Evolutionary conservation across 2,113 vertebrate species (phyloP).

Genomic region (Gasterosteus aculeatus): DNA sequence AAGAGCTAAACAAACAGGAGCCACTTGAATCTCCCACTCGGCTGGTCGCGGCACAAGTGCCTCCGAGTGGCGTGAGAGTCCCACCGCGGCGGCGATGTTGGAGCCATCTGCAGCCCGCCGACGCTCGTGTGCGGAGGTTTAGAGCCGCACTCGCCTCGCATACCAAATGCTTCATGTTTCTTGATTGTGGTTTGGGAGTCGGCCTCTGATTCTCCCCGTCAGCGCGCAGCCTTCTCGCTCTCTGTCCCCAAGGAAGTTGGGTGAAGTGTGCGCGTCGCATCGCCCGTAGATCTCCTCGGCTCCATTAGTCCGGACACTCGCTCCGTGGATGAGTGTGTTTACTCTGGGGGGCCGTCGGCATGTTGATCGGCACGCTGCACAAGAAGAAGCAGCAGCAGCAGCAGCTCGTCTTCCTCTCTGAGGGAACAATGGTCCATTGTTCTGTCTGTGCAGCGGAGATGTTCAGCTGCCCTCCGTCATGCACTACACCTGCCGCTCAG

Average conservation of each 20-base stretch:
- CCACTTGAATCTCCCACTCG: constrained; percentile 13
- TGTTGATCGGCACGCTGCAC: constrained; percentile 36
- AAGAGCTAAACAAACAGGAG: constrained; percentile 20
- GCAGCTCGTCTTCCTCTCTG: constrained; percentile 44
- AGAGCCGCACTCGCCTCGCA: background rate
- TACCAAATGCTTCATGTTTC: background rate
- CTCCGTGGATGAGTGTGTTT: constrained; percentile 63
- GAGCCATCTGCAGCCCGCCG: constrained; percentile 9
- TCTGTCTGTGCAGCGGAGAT: constrained; percentile 37
- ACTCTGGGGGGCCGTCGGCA: constrained; percentile 37
- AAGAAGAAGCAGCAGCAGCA: constrained; percentile 10
- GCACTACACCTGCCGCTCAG: constrained; percentile 33
- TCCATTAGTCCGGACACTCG: constrained; percentile 66
- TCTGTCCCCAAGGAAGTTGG: constrained; percentile 60
- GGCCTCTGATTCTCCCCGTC: constrained; percentile 64
- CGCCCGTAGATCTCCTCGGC: constrained; percentile 63
- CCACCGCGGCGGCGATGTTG: background rate
- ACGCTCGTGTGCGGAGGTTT: constrained; percentile 1
- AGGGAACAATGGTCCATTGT: constrained; percentile 63
- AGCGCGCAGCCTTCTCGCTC: constrained; percentile 58
- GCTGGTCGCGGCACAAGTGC: constrained; percentile 19
- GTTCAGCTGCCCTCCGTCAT: constrained; percentile 58
- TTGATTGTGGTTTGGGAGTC: background rate
- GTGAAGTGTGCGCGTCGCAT: constrained; percentile 63
- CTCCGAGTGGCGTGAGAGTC: background rate